phyloP scores from a whole-genome alignment of 2,797 vertebrate genomes.

The Xenentodon cancila region DNA sequence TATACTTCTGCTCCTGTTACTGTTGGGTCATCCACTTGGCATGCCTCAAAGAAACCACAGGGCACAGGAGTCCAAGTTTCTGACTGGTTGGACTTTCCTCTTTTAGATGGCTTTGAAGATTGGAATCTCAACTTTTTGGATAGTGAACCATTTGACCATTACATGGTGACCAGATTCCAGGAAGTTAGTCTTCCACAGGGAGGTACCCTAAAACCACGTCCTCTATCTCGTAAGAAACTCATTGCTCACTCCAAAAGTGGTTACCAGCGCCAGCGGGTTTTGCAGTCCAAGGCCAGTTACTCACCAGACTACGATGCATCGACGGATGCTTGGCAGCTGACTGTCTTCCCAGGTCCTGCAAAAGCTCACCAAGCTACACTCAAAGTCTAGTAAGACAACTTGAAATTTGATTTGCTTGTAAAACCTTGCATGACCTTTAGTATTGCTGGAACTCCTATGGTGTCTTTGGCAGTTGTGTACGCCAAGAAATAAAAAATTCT shows the following conservation, averaged over 20 bases:
- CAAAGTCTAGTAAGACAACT: not conserved
- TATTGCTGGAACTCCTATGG: no score
- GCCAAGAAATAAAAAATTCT: no score
- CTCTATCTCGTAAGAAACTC: not conserved
- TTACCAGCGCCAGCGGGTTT: not conserved
- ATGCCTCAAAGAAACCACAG: no score
- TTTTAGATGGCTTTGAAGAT: not conserved
- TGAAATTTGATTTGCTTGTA: no score
- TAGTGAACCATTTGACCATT: not conserved
- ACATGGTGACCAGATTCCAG: accelerated
- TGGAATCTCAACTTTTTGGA: not conserved
- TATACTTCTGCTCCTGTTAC: no score
- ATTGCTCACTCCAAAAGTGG: constrained; percentile 16
- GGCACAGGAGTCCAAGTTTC: no score
- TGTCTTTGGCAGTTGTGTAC: no score
- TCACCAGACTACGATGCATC: not conserved
- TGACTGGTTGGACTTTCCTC: not conserved
- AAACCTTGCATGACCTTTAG: no score
- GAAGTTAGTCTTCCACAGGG: not conserved
- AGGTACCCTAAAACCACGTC: accelerated
- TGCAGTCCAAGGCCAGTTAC: not conserved
- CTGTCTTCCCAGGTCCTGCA: not conserved
- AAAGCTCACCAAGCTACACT: not conserved
- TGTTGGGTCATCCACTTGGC: no score
- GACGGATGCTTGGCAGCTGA: not conserved